Evolutionary conservation across 2,888 invertebrate genomes (phyloP), one percentile per base, ranked within the genome.

Genomic region (Brenthis hecate): DNA sequence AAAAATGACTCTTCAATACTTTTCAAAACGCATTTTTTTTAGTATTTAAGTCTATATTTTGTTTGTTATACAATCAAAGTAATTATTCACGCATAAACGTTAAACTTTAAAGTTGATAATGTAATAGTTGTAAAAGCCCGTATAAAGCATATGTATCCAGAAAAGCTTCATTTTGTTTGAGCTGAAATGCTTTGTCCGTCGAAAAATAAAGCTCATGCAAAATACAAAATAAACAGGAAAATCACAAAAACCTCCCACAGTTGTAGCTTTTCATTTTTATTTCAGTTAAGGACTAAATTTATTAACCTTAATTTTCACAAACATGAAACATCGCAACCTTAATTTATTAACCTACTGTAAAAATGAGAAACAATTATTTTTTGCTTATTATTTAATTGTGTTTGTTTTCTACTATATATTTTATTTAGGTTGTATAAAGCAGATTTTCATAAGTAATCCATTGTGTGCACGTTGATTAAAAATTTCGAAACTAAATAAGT

Each of bases 131-230:
- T 50, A 60, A 60, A 60, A 60, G 28, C 28, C n/a, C 32, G 3
- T 28, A 50, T 60, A 51, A 28, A 54, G 43, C 67, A 61, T 47
- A 64, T 64, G 58, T 43, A 43, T 50, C 32, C 56, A 56, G 53
- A 70, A 67, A 66, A 50, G 54, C 56, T 64, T 19, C 1, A 43
- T 65, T 65, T 67, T 64, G 63, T 70, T 70, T 70, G 43, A 51
- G 43, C 36, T 54, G 16, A 53, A 16, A 43, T 53, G 53, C 62
- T 62, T 62, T 62, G 62, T 62, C 43, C 53, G 19, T 62, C 51
- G 19, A 19, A 50, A 55, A 61, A 56, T 51, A 56, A 62, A 67
- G 14, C 55, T 43, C 55, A 36, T 43, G 60, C 55, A 19, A 66
- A 66, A 60, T 60, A 66, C 55, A 53, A 54, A 62, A 54, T 62